Conservation (phyloP, 1,140 invertebrate genomes). For the Trichonephila clavata region DNA sequence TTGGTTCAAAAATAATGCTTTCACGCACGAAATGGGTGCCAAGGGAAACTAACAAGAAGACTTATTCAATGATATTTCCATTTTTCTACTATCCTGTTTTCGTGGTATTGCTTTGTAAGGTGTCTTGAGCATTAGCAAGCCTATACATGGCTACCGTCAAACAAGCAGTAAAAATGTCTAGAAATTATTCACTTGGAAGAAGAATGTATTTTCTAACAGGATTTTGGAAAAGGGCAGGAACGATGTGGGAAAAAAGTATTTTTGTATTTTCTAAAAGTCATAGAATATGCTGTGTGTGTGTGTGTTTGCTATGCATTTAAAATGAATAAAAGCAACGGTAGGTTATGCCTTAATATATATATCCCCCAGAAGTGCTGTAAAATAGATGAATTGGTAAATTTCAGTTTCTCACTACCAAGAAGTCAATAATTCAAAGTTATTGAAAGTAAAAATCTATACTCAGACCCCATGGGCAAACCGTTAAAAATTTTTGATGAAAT, state of each 20-base stretch:
- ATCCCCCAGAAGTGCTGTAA: neutral
- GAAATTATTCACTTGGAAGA: constrained; percentile 26
- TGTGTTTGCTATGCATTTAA: neutral
- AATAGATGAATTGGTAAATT: neutral
- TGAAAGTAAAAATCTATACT: neutral
- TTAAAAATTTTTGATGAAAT: too few relatives aligned
- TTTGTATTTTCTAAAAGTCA: neutral
- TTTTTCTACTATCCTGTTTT: neutral
- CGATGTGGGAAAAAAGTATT: neutral
- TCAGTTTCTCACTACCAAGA: neutral
- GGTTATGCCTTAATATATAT: neutral
- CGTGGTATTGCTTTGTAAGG: neutral
- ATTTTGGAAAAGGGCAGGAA: neutral
- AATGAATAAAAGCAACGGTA: neutral
- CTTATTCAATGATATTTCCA: constrained; percentile 75
- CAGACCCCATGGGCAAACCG: too few relatives aligned
- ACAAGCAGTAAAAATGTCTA: constrained; percentile 27
- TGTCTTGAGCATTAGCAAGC: constrained; percentile 34
- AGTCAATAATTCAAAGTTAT: constrained; percentile 6
- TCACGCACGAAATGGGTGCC: constrained; percentile 57
- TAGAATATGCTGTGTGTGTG: too few relatives aligned
- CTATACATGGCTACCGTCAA: neutral
- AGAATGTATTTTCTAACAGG: neutral
- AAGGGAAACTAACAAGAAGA: constrained; percentile 33
- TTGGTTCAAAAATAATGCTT: constrained; percentile 55